Evolutionary conservation across 1,140 invertebrate genomes (phyloP), one percentile per base, ranked within the genome.

Genomic region (Drosophila murphyi): DNA sequence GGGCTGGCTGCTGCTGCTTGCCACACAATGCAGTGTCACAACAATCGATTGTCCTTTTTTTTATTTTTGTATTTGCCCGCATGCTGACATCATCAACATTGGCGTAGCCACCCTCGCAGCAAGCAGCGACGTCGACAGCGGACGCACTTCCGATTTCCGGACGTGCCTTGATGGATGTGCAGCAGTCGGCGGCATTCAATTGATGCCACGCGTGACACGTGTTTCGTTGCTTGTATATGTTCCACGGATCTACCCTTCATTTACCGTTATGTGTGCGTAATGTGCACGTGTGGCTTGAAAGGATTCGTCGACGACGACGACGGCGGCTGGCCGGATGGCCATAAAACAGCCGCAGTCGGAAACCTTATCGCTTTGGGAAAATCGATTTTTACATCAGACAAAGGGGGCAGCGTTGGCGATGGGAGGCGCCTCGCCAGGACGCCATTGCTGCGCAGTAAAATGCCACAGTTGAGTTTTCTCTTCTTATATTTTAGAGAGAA

Each of bases 11-110:
- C 32, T 31, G 50, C 12, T 37, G 54, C 34, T 7, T 29, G 59
- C 64, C 55, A 75, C 78, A 86, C 82, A 86, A 80, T 80, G 76
- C 85, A 52, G 31, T 85, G 85, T 89, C 85, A 89, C 85, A 89
- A 89, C 85, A 89, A 89, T 89, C 85, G 85, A 89, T 89, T 89
- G 85, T 85, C 69, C 80, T 89, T 89, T 89, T 83, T 79, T 72
- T 1, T 20, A 20, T 20, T 70, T 29, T 81, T 80, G 72, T 76
- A 80, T 76, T 76, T 62, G 79, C 79, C 80, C 77, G 80, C 80
- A 85, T 76, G 85, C 85, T 89, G 85, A 90, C 87, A 90, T 87
- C 82, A 87, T 77, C 83, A 76, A 56, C 45, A 39, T 41, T 32
- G 45, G 31, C 6, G 60, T 34, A 68, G 43, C 61, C 69, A 77